Evolutionary conservation across 1,140 invertebrate genomes (phyloP), one percentile per base, ranked within the genome.

Genomic region (Drosophila bocqueti): DNA sequence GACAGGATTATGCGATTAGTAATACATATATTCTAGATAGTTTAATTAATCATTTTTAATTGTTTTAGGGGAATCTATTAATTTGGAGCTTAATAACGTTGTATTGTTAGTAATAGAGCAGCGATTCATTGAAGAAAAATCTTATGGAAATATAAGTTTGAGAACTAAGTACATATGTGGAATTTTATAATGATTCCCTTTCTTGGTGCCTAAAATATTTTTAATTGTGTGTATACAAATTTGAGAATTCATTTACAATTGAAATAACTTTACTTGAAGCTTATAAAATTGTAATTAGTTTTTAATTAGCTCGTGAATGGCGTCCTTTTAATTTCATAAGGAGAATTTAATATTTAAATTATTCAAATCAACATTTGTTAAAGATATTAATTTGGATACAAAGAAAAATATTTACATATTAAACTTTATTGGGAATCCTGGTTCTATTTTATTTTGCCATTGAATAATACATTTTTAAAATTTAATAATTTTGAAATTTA

Each of bases 21-120:
- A 65, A 24, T 24, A 24, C 21, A 65, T 65, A 42, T 61, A 61
- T 61, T 65, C 54, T 13, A 31, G 18, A 60, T 24, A 24, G 11
- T 43, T 31, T 34, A 42, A 65, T 38, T 38, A 38, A 16, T 55
- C 52, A 55, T 38, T 55, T 38, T 24, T 38, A 55, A 55, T 55
- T 55, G 34, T 10, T 38, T 21, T 15, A 21, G 11, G 6, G 29
- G 50, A 52, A 52, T 52, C 6, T 34, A 31, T 21, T 34, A 34
- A 34, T 34, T 54, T 54, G 1, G 11, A 34, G 11, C 11, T 13
- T 38, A 55, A 52, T 52, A 18, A 31, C n/a, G 26, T 31, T 52
- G 26, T 52, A 31, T 31, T 50, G 26, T 29, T 50, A n/a, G 16
- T n/a, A n/a, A 9, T 5, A 6, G 3, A n/a, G 24, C 0, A 13